These are phyloP conservation scores for Acanthosepion pharaonis DNA, from an alignment of 2,888 invertebrate genomes.

Conservation along the genomic window DNA sequence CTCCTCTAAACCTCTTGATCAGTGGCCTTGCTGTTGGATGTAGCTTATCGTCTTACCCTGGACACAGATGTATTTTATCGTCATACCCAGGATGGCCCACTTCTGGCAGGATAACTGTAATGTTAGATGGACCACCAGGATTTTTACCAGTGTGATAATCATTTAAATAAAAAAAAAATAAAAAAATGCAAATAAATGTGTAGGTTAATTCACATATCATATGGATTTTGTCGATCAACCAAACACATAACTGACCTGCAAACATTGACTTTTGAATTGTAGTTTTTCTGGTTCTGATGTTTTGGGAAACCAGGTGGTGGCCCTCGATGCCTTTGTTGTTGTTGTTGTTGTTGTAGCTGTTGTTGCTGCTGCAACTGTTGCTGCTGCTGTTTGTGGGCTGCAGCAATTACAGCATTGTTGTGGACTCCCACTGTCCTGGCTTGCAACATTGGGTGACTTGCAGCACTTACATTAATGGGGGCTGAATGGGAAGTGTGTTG, in stretches of 20 bases:
- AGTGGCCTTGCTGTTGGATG: too few species aligned
- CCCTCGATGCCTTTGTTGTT: background rate
- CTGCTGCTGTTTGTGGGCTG: constrained; percentile 50
- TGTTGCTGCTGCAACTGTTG: constrained; percentile 48
- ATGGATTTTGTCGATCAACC: too few species aligned
- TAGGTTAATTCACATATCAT: too few species aligned
- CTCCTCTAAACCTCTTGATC: too few species aligned
- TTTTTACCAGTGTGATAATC: too few species aligned
- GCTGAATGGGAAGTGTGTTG: constrained; percentile 4
- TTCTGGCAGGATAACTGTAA: too few species aligned
- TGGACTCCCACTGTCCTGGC: constrained; percentile 35
- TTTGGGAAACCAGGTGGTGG: background rate
- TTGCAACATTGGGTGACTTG: background rate
- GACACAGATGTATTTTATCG: too few species aligned
- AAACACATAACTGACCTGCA: background rate
- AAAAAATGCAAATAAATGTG: too few species aligned
- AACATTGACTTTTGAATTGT: background rate
- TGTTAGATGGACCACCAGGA: too few species aligned
- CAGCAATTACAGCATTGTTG: background rate
- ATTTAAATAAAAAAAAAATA: too few species aligned
- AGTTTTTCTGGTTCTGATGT: background rate
- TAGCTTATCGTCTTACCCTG: too few species aligned
- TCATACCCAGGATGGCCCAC: too few species aligned
- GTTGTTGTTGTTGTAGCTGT: constrained; percentile 39
- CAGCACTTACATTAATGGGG: background rate